Conservation (phyloP, 2,888 invertebrate genomes). For the Bursaphelenchus okinawaensis region DNA sequence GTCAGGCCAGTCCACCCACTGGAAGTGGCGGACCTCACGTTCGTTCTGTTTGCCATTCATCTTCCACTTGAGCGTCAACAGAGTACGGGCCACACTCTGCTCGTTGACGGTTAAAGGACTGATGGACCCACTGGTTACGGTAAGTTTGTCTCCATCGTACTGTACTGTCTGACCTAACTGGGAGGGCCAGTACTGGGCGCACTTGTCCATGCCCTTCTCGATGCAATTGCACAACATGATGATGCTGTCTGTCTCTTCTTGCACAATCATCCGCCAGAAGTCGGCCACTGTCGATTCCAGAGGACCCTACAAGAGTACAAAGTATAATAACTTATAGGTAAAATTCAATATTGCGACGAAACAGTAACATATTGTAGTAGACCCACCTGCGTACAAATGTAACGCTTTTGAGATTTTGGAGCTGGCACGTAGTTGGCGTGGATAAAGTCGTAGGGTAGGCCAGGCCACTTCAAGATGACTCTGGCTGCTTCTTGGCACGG, state of each 20-base stretch:
- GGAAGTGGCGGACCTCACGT: constrained; percentile 34
- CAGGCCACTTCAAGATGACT: constrained; percentile 28
- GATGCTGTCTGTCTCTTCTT: constrained; percentile 15
- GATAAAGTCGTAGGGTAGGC: constrained; percentile 32
- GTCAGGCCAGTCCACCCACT: constrained; percentile 42
- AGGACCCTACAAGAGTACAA: constrained; percentile 13
- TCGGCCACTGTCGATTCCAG: constrained; percentile 16
- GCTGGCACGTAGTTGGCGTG: constrained; percentile 40
- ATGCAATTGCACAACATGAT: constrained; percentile 24
- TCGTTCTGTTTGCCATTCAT: constrained; percentile 8
- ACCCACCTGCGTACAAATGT: constrained; percentile 38
- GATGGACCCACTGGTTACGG: constrained; percentile 8
- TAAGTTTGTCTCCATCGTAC: constrained; percentile 21
- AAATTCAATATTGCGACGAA: not conserved
- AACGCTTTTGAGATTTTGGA: constrained; percentile 30
- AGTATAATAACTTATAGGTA: not conserved
- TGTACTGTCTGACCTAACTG: constrained; percentile 12
- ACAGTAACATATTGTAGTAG: not conserved
- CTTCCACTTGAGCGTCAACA: constrained; percentile 22
- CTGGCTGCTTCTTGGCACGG: constrained; percentile 36
- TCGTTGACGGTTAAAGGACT: constrained; percentile 20
- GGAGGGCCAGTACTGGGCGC: constrained; percentile 37
- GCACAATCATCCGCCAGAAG: constrained; percentile 26
- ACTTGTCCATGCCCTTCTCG: constrained; percentile 62
- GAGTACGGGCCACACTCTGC: constrained; percentile 12